Percentiles rank a stretch among this genome's conserved stretches.
Evolutionary conservation across 2,797 vertebrate species (phyloP).

Genomic region (Taeniopygia guttata): DNA sequence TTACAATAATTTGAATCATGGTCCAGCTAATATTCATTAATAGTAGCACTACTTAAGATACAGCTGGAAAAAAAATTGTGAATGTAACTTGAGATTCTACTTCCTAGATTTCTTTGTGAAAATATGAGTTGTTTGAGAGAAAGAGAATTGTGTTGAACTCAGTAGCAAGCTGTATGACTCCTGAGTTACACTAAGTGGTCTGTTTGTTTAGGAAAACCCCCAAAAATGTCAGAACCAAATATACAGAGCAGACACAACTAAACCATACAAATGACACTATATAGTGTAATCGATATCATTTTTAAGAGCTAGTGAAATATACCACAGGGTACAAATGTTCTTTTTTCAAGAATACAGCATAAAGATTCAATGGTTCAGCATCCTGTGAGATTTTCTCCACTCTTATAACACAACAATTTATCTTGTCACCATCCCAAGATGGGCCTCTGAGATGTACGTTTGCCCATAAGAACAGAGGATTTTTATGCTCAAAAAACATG

Average conservation of each 20-base stretch:
- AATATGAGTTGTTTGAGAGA: neutral
- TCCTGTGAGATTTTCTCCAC: neutral
- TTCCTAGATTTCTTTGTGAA: neutral
- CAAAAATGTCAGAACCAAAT: neutral
- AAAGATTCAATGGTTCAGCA: neutral
- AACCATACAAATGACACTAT: neutral
- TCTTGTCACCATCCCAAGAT: neutral
- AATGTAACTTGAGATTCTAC: neutral
- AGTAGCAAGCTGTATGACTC: neutral
- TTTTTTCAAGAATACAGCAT: neutral
- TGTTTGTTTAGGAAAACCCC: neutral
- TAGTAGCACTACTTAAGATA: neutral
- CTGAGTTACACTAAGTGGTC: neutral
- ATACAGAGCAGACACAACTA: neutral
- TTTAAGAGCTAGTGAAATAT: neutral
- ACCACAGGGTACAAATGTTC: neutral
- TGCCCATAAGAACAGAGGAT: neutral
- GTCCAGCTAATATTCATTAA: neutral
- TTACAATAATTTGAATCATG: constrained; percentile 1
- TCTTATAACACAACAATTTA: neutral
- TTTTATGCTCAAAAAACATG: neutral
- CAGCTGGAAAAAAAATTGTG: neutral
- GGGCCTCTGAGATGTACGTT: rapidly evolving
- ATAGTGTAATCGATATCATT: neutral
- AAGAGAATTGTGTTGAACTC: neutral